phyloP scores from a whole-genome alignment of 2,888 invertebrate genomes.

The Phragmatobia fuliginosa region DNA sequence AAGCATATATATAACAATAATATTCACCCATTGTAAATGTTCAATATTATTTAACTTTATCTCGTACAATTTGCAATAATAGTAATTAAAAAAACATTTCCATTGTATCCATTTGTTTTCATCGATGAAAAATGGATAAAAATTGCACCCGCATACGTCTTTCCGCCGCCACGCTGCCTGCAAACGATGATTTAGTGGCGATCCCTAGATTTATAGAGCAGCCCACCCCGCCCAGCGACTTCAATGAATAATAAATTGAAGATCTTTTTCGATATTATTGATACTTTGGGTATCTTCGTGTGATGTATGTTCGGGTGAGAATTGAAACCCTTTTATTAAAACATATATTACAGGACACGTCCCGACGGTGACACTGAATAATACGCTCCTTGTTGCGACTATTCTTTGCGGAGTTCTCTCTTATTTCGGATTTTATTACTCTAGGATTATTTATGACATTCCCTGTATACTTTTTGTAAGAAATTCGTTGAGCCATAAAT shows the following conservation, averaged over 20 bases:
- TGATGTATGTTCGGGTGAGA: conserved; percentile 82
- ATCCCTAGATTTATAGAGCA: conserved; percentile 78
- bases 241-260: conserved; percentile 84
- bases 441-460: conserved; percentile 75
- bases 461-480: conserved; percentile 57
- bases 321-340: conserved; percentile 86
- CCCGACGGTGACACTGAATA: conserved; percentile 83
- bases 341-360: conserved; percentile 84
- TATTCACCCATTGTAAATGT: neutral
- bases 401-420: conserved; percentile 72
- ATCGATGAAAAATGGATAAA: conserved; percentile 70
- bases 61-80: conserved; percentile 23
- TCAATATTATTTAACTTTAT: neutral
- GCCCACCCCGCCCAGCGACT: conserved; percentile 74
- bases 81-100: conserved; percentile 58
- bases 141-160: conserved; percentile 70
- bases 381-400: conserved; percentile 82
- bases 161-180: conserved; percentile 58
- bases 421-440: conserved; percentile 82
- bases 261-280: conserved; percentile 83
- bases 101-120: conserved; percentile 68
- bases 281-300: conserved; percentile 77
- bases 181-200: conserved; percentile 82
- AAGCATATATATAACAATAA: conserved; percentile 35
- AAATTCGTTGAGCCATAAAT: conserved; percentile 55